phyloP scores from a whole-genome alignment of 2,113 vertebrate species.

The Ibidorhyncha struthersii region DNA sequence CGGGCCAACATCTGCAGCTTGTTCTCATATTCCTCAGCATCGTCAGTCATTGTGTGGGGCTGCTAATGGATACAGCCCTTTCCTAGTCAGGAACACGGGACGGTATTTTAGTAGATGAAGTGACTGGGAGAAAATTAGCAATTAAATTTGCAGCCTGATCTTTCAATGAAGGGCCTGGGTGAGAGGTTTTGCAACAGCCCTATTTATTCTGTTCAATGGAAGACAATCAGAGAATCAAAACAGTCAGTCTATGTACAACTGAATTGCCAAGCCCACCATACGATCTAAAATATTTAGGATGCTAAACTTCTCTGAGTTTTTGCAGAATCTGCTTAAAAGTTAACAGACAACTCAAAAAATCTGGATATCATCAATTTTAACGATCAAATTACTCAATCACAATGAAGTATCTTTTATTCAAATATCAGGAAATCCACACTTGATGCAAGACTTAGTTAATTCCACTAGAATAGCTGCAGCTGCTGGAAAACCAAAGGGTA shows the following conservation, averaged over 20 bases:
- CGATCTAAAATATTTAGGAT: conserved; percentile 40
- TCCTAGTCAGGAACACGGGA: background rate
- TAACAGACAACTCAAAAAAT: conserved; percentile 54
- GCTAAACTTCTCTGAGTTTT: conserved; percentile 15
- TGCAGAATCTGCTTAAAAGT: conserved; percentile 28
- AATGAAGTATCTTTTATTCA: conserved; percentile 26
- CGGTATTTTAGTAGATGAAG: background rate
- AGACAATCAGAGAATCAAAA: background rate
- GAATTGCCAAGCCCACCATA: conserved; percentile 18
- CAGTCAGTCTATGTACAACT: background rate
- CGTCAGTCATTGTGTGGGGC: background rate
- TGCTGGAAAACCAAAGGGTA: conserved; percentile 20
- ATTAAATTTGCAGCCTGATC: background rate
- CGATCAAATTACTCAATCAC: conserved; percentile 39
- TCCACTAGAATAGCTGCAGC: conserved; percentile 27
- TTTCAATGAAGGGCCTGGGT: background rate
- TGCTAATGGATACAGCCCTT: background rate
- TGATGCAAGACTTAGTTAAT: conserved; percentile 38
- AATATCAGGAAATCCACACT: conserved; percentile 38
- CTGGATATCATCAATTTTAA: conserved; percentile 12
- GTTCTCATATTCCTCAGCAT: background rate
- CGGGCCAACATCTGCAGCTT: background rate
- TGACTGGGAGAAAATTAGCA: background rate
- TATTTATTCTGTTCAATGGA: background rate
- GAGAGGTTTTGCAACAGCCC: background rate